phyloP scores from a whole-genome alignment of 2,888 invertebrate species.

The Muschampia plurimacula region DNA sequence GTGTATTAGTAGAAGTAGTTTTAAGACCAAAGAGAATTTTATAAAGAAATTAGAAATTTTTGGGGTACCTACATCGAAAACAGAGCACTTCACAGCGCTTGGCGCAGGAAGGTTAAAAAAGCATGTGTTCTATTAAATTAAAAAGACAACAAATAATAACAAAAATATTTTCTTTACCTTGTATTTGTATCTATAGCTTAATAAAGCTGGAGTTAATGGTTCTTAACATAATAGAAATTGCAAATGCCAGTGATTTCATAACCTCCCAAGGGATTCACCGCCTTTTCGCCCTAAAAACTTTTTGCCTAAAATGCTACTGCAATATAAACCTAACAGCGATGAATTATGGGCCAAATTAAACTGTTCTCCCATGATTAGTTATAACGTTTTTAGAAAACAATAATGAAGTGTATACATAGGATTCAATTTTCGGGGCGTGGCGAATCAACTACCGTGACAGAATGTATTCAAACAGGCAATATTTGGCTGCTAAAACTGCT shows the following conservation, averaged over 20 bases:
- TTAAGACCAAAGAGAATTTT: too few species aligned
- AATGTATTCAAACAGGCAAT: slow-evolving; percentile 83
- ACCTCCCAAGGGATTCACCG: slow-evolving; percentile 85
- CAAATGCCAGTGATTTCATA: slow-evolving; percentile 90
- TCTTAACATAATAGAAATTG: slow-evolving; percentile 86
- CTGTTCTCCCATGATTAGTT: slow-evolving; percentile 49
- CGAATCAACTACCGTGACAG: slow-evolving; percentile 84
- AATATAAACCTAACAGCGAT: slow-evolving; percentile 52
- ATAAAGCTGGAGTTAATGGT: slow-evolving; percentile 85
- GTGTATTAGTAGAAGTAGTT: too few species aligned
- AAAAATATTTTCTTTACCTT: slow-evolving; percentile 46
- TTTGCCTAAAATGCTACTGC: slow-evolving; percentile 42
- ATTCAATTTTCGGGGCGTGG: slow-evolving; percentile 86
- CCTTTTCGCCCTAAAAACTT: slow-evolving; percentile 80
- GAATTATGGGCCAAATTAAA: slow-evolving; percentile 53
- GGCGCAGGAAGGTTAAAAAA: not conserved
- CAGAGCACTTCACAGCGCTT: not conserved
- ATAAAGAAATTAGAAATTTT: too few species aligned
- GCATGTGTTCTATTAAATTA: not conserved
- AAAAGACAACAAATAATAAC: slow-evolving; percentile 33
- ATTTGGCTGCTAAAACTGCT: slow-evolving; percentile 76
- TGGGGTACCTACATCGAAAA: not conserved
- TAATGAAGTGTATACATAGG: slow-evolving; percentile 77
- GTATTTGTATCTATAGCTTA: slow-evolving; percentile 79
- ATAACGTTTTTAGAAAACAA: slow-evolving; percentile 63